phyloP scores from a whole-genome alignment of 2,888 invertebrate genomes.

The Eucera pruinosa region DNA sequence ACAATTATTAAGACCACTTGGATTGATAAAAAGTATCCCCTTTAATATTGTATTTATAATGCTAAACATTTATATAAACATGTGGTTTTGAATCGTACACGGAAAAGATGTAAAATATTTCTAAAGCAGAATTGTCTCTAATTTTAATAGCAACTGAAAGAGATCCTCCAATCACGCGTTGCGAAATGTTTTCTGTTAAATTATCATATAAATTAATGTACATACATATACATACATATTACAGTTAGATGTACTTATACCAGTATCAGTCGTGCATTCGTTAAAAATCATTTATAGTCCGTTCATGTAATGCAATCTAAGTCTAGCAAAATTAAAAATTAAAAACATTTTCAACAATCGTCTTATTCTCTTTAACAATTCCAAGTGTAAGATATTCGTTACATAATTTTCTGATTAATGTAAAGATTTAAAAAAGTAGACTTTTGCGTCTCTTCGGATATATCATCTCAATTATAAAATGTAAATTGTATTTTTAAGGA shows the following conservation, averaged over 20 bases:
- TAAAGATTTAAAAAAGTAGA: constrained; percentile 1
- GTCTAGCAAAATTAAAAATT: neutral
- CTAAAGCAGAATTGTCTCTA: neutral
- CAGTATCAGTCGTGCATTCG: constrained; percentile 52
- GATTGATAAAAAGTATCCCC: constrained; percentile 2
- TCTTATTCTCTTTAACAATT: neutral
- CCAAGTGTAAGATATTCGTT: neutral
- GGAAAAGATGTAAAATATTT: no score
- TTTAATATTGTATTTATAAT: neutral
- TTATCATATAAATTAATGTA: constrained; percentile 43
- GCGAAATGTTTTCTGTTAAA: constrained; percentile 34
- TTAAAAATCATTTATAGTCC: constrained; percentile 22
- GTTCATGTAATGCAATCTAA: neutral
- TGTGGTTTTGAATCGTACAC: neutral
- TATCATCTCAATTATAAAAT: constrained; percentile 5
- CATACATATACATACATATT: constrained; percentile 51
- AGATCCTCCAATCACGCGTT: constrained; percentile 9
- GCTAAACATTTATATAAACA: neutral
- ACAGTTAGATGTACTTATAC: constrained; percentile 37
- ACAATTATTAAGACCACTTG: neutral
- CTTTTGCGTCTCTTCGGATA: neutral
- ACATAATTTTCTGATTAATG: neutral
- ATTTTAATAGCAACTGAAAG: neutral
- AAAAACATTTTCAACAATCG: neutral
- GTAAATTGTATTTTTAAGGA: neutral